A percentile compares a stretch with the other conserved stretches of the same genome.
Evolutionary conservation across 2,888 invertebrate species (phyloP).

Genomic region (Helicoverpa assulta): DNA sequence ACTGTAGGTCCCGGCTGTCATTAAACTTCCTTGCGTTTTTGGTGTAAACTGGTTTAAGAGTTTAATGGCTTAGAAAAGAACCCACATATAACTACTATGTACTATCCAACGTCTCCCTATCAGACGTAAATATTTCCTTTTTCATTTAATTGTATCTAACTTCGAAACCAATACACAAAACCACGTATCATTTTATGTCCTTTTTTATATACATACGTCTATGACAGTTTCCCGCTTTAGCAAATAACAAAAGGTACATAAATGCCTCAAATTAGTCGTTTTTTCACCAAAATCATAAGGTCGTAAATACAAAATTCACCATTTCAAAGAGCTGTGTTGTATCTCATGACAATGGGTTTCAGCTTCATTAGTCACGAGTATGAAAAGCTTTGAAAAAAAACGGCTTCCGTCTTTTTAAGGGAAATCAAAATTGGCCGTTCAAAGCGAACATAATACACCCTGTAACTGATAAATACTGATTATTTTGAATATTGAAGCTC

Average conservation of each 20-base stretch:
- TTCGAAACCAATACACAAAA: conserved; percentile 12
- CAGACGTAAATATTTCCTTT: too few relatives aligned
- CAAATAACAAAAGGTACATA: conserved; percentile 32
- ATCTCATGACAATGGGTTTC: conserved; percentile 75
- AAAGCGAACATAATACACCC: conserved; percentile 62
- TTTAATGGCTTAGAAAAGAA: too few relatives aligned
- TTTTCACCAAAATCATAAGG: conserved; percentile 46
- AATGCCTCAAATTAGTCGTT: conserved; percentile 33
- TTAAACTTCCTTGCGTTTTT: too few relatives aligned
- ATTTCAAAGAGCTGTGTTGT: conserved; percentile 57
- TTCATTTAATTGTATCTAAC: too few relatives aligned
- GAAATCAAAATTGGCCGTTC: conserved; percentile 69
- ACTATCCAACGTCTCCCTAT: too few relatives aligned
- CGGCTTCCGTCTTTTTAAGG: conserved; percentile 48
- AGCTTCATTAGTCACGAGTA: conserved; percentile 72
- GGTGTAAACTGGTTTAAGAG: too few relatives aligned
- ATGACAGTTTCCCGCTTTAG: conserved; percentile 17
- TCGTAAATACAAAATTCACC: conserved; percentile 52
- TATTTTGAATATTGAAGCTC: conserved; percentile 11
- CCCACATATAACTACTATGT: too few relatives aligned
- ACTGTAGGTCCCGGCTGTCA: too few relatives aligned
- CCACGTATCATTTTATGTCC: conserved; percentile 22
- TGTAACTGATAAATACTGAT: conserved; percentile 52
- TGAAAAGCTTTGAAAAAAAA: conserved; percentile 66
- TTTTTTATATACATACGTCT: conserved; percentile 8